phyloP scores from a whole-genome alignment of 2,797 vertebrate genomes.

The Pteronotus mesoamericanus region DNA sequence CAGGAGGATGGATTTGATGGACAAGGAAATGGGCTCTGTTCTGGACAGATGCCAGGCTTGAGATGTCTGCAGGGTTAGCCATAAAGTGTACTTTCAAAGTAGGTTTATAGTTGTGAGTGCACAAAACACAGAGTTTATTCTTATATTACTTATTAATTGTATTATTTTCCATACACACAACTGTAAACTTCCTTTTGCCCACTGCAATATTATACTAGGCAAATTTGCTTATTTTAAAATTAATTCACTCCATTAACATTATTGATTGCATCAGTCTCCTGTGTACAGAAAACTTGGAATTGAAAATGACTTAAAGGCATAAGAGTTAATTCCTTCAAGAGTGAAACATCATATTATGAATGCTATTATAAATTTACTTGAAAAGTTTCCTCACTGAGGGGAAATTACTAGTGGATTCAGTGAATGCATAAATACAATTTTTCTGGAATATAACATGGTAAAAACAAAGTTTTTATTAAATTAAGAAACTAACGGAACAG shows the following conservation, averaged over 20 bases:
- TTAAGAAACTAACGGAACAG: neutral
- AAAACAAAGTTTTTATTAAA: neutral
- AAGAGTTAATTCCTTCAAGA: slow-evolving; percentile 22
- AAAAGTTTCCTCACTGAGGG: neutral
- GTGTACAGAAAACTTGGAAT: neutral
- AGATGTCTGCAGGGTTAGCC: neutral
- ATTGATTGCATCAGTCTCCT: neutral
- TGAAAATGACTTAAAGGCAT: slow-evolving; percentile 16
- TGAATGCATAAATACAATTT: slow-evolving; percentile 20
- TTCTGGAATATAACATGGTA: neutral
- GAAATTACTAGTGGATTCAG: neutral
- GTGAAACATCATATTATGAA: neutral
- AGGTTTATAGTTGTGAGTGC: neutral
- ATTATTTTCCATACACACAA: neutral
- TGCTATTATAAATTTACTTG: neutral
- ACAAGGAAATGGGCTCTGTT: neutral
- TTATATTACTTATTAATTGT: neutral
- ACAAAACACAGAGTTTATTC: neutral
- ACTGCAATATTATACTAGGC: neutral
- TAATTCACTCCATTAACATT: neutral
- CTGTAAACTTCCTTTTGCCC: neutral
- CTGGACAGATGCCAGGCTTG: neutral
- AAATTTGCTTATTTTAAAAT: slow-evolving; percentile 22
- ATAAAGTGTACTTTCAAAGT: neutral
- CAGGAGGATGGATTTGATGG: neutral